These are phyloP conservation scores for Elaphurus davidianus DNA, from an alignment of 2,113 vertebrate species.

Conservation along the genomic window DNA sequence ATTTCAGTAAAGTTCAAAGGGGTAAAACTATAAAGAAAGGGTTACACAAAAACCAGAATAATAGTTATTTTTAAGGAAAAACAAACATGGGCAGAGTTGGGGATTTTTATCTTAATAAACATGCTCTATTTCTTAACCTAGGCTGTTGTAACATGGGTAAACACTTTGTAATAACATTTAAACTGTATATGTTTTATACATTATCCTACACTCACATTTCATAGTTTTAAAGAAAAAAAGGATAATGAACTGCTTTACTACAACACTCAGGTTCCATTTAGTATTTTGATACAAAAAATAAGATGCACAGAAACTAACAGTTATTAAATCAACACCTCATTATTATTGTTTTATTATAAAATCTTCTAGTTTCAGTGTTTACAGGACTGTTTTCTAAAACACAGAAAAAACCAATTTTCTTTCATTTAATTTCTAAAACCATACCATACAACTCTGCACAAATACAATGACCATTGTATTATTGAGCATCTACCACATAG, in stretches of 20 bases:
- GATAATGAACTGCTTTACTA: not conserved
- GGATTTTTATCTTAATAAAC: not conserved
- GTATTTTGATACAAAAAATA: constrained; percentile 32
- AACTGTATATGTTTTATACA: not conserved
- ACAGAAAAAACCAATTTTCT: constrained; percentile 8
- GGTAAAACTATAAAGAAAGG: constrained; percentile 19
- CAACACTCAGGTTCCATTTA: not conserved
- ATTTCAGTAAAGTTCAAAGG: not conserved
- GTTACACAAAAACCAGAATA: not conserved
- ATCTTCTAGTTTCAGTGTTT: not conserved
- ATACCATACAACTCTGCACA: not conserved
- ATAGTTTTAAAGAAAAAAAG: not conserved
- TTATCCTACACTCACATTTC: not conserved
- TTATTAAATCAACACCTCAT: not conserved
- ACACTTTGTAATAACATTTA: not conserved
- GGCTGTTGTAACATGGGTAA: not conserved
- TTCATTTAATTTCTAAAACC: not conserved
- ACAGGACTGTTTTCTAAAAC: constrained; percentile 1
- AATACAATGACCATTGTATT: not conserved
- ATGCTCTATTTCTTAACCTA: not conserved
- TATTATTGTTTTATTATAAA: not conserved
- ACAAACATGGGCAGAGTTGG: not conserved
- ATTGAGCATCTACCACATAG: not conserved
- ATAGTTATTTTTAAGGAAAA: not conserved
- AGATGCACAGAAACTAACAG: not conserved